Evolutionary conservation across 2,888 invertebrate genomes (phyloP).

Genomic region (Syrista parreyssii): DNA sequence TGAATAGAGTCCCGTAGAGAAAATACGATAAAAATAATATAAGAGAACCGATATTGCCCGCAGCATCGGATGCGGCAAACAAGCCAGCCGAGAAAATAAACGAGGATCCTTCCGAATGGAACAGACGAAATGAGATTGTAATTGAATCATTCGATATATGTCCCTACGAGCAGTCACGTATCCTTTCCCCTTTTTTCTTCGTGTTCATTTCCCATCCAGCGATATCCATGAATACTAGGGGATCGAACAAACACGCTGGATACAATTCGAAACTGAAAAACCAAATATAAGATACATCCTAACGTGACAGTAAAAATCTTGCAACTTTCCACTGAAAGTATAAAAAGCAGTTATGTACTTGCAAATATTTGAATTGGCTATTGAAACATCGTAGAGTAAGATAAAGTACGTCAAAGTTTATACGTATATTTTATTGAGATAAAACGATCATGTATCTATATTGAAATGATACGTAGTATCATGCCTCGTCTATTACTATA

Average conservation of each 20-base stretch:
- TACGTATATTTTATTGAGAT: neutral
- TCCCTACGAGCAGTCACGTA: neutral
- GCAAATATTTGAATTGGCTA: neutral
- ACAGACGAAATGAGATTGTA: conserved; percentile 31
- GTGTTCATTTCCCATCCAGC: neutral
- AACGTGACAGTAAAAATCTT: neutral
- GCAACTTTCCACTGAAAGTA: neutral
- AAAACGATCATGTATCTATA: neutral
- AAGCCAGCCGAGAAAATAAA: conserved; percentile 26
- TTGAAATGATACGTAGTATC: neutral
- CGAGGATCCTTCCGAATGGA: conserved; percentile 17
- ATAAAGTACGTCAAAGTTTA: neutral
- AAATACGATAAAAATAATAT: conserved; percentile 4
- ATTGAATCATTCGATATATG: conserved; percentile 29
- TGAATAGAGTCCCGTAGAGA: neutral
- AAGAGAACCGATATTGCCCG: conserved; percentile 11
- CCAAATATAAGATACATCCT: neutral
- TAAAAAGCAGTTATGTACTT: neutral
- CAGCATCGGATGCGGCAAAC: conserved; percentile 25
- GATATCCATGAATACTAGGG: neutral
- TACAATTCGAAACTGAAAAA: neutral
- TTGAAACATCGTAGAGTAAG: neutral
- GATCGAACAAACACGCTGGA: neutral
- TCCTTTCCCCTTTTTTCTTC: conserved; percentile 3
- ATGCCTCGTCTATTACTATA: neutral